Percentiles rank a stretch among this genome's conserved stretches.
phyloP scores from a whole-genome alignment of 2,797 vertebrate species.

The Pseudochromis fuscus region DNA sequence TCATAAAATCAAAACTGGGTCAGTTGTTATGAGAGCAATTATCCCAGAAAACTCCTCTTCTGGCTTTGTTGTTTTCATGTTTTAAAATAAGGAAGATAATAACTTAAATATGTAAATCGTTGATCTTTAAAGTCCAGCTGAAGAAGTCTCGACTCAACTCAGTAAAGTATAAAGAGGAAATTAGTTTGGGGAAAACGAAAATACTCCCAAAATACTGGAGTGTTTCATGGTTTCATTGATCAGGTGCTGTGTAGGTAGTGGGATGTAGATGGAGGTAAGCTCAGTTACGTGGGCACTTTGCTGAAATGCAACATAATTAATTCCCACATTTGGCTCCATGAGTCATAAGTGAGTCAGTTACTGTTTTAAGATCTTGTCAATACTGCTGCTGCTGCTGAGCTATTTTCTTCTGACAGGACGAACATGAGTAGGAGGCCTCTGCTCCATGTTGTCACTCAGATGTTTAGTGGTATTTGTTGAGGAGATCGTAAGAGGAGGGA shows the following conservation, averaged over 20 bases:
- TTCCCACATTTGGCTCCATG: conserved; percentile 30
- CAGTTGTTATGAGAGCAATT: no score
- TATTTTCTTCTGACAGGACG: conserved; percentile 42
- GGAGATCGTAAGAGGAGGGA: conserved; percentile 1
- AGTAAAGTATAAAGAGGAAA: neutral
- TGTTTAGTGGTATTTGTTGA: conserved; percentile 10
- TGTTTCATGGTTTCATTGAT: conserved; percentile 10
- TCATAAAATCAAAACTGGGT: neutral
- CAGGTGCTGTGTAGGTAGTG: conserved; percentile 9
- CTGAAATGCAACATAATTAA: conserved; percentile 38
- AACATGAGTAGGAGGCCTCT: conserved; percentile 28
- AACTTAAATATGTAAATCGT: neutral
- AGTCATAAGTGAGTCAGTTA: conserved; percentile 63
- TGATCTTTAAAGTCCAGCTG: neutral
- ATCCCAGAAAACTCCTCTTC: no score
- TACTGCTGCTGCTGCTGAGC: conserved; percentile 20
- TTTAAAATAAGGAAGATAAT: neutral
- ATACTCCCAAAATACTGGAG: neutral
- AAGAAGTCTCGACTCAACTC: neutral
- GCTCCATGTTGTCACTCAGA: conserved; percentile 21
- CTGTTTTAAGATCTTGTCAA: conserved; percentile 34
- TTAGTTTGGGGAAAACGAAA: neutral
- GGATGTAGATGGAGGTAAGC: conserved; percentile 18
- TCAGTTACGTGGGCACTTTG: conserved; percentile 33
- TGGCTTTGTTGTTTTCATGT: no score